Evolutionary conservation across 2,113 vertebrate genomes (phyloP).

Genomic region (Loxodonta africana): DNA sequence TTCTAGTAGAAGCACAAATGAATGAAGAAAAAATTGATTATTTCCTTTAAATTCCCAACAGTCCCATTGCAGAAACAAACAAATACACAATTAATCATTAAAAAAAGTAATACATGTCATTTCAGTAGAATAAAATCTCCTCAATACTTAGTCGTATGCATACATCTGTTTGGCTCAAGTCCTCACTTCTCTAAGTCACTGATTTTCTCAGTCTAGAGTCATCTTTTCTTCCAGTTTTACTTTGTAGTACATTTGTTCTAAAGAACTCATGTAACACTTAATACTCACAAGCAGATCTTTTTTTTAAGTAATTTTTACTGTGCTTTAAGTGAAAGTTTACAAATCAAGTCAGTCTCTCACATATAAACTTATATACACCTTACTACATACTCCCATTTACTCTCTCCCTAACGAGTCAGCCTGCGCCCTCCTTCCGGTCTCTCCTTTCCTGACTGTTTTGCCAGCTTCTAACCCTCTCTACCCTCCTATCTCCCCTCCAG

Average conservation of each 20-base stretch:
- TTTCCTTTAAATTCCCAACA: neutral
- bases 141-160: neutral
- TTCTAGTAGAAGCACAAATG: neutral
- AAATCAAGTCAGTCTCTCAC: no score
- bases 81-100: neutral
- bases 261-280: neutral
- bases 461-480: no score
- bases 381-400: no score
- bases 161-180: neutral
- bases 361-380: no score
- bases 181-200: neutral
- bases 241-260: constrained; percentile 1
- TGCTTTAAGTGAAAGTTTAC: no score
- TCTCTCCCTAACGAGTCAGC: no score
- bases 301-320: no score
- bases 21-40: neutral
- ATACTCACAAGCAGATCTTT: neutral
- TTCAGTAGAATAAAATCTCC: neutral
- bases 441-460: no score
- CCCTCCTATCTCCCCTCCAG: no score
- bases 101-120: neutral
- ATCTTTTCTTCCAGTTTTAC: neutral
- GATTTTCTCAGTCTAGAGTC: neutral
- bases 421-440: no score
- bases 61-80: neutral